Evolutionary conservation across 2,113 vertebrate genomes (phyloP).

Genomic region (Sakesphorus luctuosus): DNA sequence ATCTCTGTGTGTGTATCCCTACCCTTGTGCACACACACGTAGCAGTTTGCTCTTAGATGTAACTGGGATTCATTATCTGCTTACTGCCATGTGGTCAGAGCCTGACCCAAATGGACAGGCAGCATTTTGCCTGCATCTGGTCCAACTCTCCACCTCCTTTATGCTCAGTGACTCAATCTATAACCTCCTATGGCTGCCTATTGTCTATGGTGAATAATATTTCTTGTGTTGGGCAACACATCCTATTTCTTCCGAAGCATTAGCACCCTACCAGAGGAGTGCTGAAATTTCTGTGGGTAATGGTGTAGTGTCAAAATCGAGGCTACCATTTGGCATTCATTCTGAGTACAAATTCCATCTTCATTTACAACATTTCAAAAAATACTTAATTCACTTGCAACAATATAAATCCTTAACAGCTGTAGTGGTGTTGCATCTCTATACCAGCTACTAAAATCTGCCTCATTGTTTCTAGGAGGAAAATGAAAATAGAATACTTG

Average conservation of each 20-base stretch:
- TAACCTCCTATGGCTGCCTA: background rate
- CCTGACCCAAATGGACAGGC: background rate
- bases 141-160: background rate
- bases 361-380: background rate
- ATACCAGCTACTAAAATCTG: background rate
- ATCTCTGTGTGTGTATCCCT: background rate
- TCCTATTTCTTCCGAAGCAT: background rate
- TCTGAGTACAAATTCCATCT: background rate
- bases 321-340: background rate
- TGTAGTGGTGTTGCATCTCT: background rate
- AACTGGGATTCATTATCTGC: background rate
- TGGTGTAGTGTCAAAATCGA: background rate
- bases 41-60: background rate
- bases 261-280: background rate
- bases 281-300: background rate
- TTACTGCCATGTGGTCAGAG: background rate
- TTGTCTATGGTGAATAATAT: background rate
- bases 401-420: rapidly evolving
- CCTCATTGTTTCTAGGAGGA: background rate
- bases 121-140: background rate
- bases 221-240: background rate
- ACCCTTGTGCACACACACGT: rapidly evolving
- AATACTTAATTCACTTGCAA: background rate
- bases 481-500: background rate
- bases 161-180: background rate